Conservation (phyloP, 2,797 vertebrate species). For the Vireo griseus region DNA sequence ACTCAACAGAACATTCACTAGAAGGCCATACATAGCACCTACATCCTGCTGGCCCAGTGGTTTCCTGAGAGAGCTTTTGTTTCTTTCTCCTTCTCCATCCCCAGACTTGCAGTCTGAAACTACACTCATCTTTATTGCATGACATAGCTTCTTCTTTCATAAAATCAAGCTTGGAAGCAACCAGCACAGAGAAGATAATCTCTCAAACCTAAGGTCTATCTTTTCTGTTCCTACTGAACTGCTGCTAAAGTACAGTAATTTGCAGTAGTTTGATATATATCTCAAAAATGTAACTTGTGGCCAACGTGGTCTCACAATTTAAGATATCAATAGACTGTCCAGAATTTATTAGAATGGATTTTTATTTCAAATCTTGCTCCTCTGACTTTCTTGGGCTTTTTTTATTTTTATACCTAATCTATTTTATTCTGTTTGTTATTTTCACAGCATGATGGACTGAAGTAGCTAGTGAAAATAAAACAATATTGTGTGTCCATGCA, state of each 20-base stretch:
- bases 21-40: neutral
- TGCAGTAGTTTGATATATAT: neutral
- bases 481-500: neutral
- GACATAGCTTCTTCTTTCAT: neutral
- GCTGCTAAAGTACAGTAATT: constrained; percentile 38
- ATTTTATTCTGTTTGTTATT: constrained; percentile 27
- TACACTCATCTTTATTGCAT: neutral
- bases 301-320: neutral
- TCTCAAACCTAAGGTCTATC: neutral
- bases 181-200: neutral
- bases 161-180: neutral
- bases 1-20: neutral
- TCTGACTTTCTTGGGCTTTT: neutral
- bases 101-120: accelerated
- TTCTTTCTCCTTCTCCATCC: neutral
- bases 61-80: neutral
- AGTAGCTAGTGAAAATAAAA: constrained; percentile 38
- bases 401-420: constrained; percentile 18
- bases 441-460: constrained; percentile 11
- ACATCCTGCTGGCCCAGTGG: neutral
- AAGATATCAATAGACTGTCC: neutral
- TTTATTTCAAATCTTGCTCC: neutral
- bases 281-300: constrained; percentile 17
- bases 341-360: constrained; percentile 1
- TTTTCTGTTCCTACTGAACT: constrained; percentile 2